Conservation (phyloP, 1,140 invertebrate genomes). For the Wasmannia auropunctata region DNA sequence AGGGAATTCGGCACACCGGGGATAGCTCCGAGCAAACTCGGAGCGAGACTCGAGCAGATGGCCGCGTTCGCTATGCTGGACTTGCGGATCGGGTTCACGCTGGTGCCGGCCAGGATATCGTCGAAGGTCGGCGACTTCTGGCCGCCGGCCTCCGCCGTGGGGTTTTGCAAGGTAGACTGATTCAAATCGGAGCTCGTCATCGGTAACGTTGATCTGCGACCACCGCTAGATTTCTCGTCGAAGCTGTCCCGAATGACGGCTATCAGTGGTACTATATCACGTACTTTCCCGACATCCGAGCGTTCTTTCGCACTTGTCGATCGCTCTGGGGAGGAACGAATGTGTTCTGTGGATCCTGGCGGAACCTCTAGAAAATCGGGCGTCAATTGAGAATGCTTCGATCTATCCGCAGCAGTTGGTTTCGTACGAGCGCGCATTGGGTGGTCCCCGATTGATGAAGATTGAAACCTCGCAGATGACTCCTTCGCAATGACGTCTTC, state of each 20-base stretch:
- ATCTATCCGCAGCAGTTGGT: not conserved
- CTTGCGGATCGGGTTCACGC: slow-evolving; percentile 65
- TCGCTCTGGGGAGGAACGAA: not conserved
- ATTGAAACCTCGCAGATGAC: not conserved
- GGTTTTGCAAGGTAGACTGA: not conserved
- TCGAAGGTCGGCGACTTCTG: slow-evolving; percentile 1
- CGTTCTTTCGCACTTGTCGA: not conserved
- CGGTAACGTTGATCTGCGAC: slow-evolving; percentile 63
- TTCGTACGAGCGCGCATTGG: not conserved
- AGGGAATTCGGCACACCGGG: slow-evolving; percentile 73
- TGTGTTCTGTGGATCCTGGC: not conserved
- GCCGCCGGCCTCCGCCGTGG: rapidly evolving
- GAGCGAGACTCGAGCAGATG: slow-evolving; percentile 81
- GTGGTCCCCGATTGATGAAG: not conserved
- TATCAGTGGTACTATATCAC: not conserved
- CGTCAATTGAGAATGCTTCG: not conserved
- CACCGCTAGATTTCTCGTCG: not conserved
- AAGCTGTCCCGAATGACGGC: not conserved
- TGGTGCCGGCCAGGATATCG: slow-evolving; percentile 48
- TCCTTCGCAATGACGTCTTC: not conserved
- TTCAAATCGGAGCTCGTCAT: slow-evolving; percentile 15
- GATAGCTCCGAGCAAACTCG: slow-evolving; percentile 78
- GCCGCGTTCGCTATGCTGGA: slow-evolving; percentile 78
- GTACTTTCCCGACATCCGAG: not conserved
- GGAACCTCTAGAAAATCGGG: not conserved